phyloP scores from a whole-genome alignment of 2,797 vertebrate species.

The Malurus splendens region DNA sequence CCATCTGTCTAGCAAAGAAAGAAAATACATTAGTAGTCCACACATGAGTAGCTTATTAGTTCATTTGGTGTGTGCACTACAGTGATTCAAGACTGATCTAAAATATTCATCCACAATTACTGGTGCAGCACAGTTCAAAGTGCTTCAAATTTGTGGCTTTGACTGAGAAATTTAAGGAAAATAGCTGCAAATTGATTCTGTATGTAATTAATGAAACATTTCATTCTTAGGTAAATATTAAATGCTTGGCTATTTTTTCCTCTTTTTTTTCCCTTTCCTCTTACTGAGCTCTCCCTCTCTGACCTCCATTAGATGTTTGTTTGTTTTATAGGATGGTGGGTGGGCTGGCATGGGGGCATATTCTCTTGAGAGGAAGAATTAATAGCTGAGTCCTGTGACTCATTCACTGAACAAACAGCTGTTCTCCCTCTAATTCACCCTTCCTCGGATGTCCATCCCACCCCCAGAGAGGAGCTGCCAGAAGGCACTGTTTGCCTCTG shows the following conservation, averaged over 20 bases:
- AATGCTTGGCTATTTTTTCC: background rate
- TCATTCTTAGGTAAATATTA: conserved; percentile 58
- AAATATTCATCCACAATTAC: conserved; percentile 81
- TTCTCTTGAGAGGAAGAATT: conserved; percentile 24
- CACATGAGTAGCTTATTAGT: conserved; percentile 76
- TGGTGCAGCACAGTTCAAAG: conserved; percentile 68
- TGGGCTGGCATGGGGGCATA: conserved; percentile 27
- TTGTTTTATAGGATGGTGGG: conserved; percentile 37
- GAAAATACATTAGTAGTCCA: conserved; percentile 72
- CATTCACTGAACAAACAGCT: conserved; percentile 29
- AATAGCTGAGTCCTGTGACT: conserved; percentile 24
- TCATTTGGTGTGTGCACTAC: conserved; percentile 68
- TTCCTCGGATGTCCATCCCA: conserved; percentile 21
- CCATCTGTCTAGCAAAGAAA: conserved; percentile 56
- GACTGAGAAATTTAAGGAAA: conserved; percentile 64
- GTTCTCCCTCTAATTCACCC: conserved; percentile 26
- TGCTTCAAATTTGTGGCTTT: conserved; percentile 64
- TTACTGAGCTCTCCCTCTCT: background rate
- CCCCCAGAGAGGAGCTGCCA: background rate
- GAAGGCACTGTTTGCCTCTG: background rate
- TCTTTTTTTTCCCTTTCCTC: background rate
- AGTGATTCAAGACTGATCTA: conserved; percentile 71
- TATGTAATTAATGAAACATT: conserved; percentile 66
- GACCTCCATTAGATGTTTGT: conserved; percentile 19
- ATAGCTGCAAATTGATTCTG: conserved; percentile 66